Conservation (phyloP, 2,797 vertebrate genomes). For the Tenualosa thibaudeaui region DNA sequence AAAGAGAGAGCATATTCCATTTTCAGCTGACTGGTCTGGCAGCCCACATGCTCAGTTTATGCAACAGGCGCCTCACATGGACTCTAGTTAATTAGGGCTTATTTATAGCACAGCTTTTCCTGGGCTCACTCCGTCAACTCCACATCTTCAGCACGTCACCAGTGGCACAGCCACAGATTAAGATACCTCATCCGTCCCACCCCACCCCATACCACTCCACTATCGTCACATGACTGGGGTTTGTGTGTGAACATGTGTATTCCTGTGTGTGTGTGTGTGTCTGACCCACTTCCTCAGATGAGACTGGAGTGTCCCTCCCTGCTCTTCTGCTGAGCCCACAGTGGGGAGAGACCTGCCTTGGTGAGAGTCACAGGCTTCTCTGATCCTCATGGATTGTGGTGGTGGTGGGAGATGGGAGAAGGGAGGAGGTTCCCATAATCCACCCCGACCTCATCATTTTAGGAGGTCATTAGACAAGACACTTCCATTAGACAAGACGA, state of each 20-base stretch:
- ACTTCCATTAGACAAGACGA: neutral
- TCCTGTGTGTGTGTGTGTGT: slow-evolving; percentile 1
- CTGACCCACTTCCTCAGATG: neutral
- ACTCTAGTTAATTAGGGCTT: slow-evolving; percentile 14
- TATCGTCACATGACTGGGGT: slow-evolving; percentile 10
- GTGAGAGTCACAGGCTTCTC: slow-evolving; percentile 32
- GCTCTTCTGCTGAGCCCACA: neutral
- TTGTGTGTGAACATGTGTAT: neutral
- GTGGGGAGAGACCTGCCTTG: slow-evolving; percentile 25
- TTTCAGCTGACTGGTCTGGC: slow-evolving; percentile 12
- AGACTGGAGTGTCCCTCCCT: neutral
- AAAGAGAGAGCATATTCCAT: neutral
- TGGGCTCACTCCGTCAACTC: neutral
- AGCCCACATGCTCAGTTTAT: slow-evolving; percentile 11
- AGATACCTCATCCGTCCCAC: neutral
- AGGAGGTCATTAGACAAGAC: neutral
- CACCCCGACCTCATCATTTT: slow-evolving; percentile 18
- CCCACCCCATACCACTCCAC: too few relatives aligned
- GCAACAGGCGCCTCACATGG: slow-evolving; percentile 18
- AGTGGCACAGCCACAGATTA: neutral
- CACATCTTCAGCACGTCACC: neutral
- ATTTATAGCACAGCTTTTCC: neutral
- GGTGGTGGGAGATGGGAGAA: neutral
- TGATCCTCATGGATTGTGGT: neutral
- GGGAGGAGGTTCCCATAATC: slow-evolving; percentile 23